Conservation (phyloP, 2,888 invertebrate genomes). For the Apoda limacodes region DNA sequence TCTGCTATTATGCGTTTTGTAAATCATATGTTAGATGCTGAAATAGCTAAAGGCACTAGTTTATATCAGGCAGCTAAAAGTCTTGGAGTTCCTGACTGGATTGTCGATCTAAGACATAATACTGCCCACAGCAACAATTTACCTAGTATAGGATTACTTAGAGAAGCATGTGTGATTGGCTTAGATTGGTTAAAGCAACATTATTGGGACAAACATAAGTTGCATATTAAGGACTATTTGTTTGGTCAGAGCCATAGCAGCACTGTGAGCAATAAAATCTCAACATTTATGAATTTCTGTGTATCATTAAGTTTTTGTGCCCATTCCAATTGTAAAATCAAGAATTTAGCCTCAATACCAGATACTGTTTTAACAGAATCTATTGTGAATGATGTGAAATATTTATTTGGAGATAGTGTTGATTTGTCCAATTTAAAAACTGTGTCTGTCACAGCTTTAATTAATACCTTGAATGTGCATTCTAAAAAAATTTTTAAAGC, state of each 20-base stretch:
- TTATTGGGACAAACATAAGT: constrained; percentile 73
- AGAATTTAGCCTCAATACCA: constrained; percentile 45
- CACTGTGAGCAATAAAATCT: constrained; percentile 34
- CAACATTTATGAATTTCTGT: constrained; percentile 42
- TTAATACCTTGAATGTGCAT: constrained; percentile 32
- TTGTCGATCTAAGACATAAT: constrained; percentile 82
- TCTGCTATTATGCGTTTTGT: constrained; percentile 75
- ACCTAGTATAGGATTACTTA: constrained; percentile 73
- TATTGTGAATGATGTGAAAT: constrained; percentile 42
- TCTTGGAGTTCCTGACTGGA: constrained; percentile 81
- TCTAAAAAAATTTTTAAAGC: constrained; percentile 35
- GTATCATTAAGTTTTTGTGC: constrained; percentile 48
- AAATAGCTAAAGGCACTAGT: constrained; percentile 61
- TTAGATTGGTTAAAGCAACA: constrained; percentile 76
- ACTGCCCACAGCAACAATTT: constrained; percentile 78
- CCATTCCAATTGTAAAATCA: constrained; percentile 43
- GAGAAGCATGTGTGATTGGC: constrained; percentile 72
- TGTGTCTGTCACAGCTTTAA: constrained; percentile 34
- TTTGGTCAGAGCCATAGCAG: constrained; percentile 31
- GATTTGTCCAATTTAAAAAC: constrained; percentile 41
- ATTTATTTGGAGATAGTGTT: constrained; percentile 37
- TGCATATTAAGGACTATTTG: constrained; percentile 53
- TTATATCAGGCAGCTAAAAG: constrained; percentile 71
- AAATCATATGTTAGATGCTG: constrained; percentile 72
- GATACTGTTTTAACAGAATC: constrained; percentile 38